Evolutionary conservation across 2,797 vertebrate species (phyloP).

Genomic region (Sciaenops ocellatus): DNA sequence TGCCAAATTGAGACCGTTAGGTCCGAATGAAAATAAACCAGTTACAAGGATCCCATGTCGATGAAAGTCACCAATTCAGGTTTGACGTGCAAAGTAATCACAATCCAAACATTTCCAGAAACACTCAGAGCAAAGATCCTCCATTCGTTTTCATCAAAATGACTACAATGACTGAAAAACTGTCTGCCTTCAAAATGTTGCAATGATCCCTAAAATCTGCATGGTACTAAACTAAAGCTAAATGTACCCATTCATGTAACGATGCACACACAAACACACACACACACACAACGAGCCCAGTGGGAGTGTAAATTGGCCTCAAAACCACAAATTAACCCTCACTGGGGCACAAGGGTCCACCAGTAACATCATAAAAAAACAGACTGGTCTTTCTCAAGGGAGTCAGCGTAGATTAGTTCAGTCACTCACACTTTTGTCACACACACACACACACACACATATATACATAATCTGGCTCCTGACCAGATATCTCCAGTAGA

Average conservation of each 20-base stretch:
- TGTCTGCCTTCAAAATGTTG: neutral
- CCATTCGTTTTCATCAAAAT: neutral
- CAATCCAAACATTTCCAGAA: neutral
- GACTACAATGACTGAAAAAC: neutral
- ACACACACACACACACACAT: slow-evolving; percentile 18
- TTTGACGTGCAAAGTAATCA: neutral
- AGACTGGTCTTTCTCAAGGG: slow-evolving; percentile 57
- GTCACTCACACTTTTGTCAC: slow-evolving; percentile 19
- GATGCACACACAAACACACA: slow-evolving; percentile 35
- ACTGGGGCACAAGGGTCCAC: slow-evolving; percentile 38
- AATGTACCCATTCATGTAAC: slow-evolving; percentile 55
- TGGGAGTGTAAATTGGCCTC: slow-evolving; percentile 68
- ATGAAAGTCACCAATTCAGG: slow-evolving; percentile 22
- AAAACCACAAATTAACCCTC: slow-evolving; percentile 77
- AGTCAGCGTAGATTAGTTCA: slow-evolving; percentile 37
- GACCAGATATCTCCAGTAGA: slow-evolving; percentile 13
- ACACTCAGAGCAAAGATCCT: neutral
- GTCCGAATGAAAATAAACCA: slow-evolving; percentile 68
- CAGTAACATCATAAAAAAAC: slow-evolving; percentile 61
- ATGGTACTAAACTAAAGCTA: neutral
- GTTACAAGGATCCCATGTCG: slow-evolving; percentile 39
- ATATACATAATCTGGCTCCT: slow-evolving; percentile 2
- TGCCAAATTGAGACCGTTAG: slow-evolving; percentile 62
- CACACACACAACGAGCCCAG: slow-evolving; percentile 36
- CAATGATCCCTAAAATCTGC: neutral